Conservation (phyloP, 2,797 vertebrate genomes). For the Enteromius trimaculatus region DNA sequence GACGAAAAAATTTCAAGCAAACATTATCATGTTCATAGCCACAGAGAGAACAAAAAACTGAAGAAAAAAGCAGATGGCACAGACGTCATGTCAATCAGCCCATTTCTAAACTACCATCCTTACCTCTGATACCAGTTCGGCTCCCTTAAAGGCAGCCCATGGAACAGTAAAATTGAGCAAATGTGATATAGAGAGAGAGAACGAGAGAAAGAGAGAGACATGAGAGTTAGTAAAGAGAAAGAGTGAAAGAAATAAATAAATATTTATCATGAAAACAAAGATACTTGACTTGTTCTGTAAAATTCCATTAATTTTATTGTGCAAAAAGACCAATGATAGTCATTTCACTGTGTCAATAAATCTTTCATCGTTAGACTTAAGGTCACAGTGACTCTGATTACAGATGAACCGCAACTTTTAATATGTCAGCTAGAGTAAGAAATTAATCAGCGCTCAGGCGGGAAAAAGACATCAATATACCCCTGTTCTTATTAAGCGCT, state of each 20-base stretch:
- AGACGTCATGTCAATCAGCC: neutral
- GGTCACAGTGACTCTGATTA: too few relatives aligned
- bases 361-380: neutral
- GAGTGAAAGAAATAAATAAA: neutral
- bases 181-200: neutral
- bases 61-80: neutral
- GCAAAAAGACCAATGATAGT: neutral
- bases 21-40: neutral
- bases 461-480: neutral
- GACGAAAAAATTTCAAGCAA: slow-evolving; percentile 8
- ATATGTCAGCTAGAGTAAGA: neutral
- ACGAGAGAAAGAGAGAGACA: neutral
- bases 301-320: neutral
- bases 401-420: neutral
- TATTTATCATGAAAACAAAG: neutral
- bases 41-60: neutral
- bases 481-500: too few relatives aligned
- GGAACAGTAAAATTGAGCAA: neutral
- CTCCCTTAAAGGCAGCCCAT: slow-evolving; percentile 59
- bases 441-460: neutral
- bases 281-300: neutral
- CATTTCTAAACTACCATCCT: slow-evolving; percentile 44
- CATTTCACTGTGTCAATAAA: neutral
- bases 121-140: slow-evolving; percentile 66
- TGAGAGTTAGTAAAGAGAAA: neutral